Evolutionary conservation across 2,888 invertebrate species (phyloP).

Genomic region (Cheilosia impressa): DNA sequence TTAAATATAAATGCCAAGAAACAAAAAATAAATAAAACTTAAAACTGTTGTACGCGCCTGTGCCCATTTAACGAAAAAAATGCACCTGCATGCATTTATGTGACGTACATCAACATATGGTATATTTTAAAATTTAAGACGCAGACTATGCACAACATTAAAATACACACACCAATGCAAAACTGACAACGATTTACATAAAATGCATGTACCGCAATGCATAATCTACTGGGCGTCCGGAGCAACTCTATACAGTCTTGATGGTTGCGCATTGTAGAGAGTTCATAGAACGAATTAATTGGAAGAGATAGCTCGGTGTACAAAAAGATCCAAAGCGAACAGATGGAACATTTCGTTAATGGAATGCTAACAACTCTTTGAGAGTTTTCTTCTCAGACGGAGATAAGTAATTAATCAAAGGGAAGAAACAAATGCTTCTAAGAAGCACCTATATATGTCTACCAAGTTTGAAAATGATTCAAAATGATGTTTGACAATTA

Average conservation of each 20-base stretch:
- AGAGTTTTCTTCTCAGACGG: conserved; percentile 36
- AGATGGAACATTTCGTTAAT: conserved; percentile 65
- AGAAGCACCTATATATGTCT: conserved; percentile 39
- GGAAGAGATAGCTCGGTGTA: conserved; percentile 54
- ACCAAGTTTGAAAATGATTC: conserved; percentile 2
- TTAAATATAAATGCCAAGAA: conserved; percentile 52
- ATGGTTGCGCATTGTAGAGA: conserved; percentile 10
- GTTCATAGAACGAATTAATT: conserved; percentile 66
- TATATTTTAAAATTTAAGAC: conserved; percentile 26
- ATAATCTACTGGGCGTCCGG: conserved; percentile 58
- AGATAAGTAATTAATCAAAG: conserved; percentile 38
- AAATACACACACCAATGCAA: conserved; percentile 24
- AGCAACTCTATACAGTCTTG: conserved; percentile 12
- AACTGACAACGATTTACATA: conserved; percentile 32
- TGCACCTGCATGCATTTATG: conserved; percentile 69
- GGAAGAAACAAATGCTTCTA: conserved; percentile 32
- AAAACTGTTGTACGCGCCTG: conserved; percentile 35
- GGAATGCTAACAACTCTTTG: conserved; percentile 66
- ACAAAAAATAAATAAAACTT: conserved; percentile 39
- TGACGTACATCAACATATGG: conserved; percentile 58
- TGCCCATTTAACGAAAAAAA: conserved; percentile 53
- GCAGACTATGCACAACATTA: conserved; percentile 16
- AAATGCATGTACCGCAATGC: conserved; percentile 21
- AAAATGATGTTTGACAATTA: not conserved
- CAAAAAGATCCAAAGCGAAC: conserved; percentile 54